Base-by-base conservation (phyloP, 2,888 invertebrate genomes). In the Ommatoiulus sabulosus region DNA sequence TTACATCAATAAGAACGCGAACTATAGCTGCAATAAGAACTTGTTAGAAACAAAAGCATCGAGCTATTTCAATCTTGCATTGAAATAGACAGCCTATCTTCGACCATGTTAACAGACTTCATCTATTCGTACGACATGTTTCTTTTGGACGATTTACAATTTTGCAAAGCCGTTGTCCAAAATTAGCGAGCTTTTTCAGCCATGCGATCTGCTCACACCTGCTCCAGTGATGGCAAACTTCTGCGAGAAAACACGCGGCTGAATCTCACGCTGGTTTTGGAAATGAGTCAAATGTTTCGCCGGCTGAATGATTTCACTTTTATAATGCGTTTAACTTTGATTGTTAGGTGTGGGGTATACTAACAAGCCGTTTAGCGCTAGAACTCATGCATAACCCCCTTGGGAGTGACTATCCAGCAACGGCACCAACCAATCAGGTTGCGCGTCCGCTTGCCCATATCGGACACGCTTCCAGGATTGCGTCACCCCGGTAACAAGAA, bases 291-390 rank as follows among this genome's bases (percentile, higher is more conserved):
- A 72, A 24, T 72, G 72, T 10, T 10, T 72, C 72, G 7, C 24
- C 72, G 24, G 24, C 24, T 72, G 72, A 72, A 72, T 24, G 72
- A 72, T 72, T 72, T 72, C 72, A 72, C 72, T 72, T 24, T 72
- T 24, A 7, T 24, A 20, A 72, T 24, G 72, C n/a, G 72, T 72
- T 72, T 72, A 24, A 72, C 24, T 12, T 15, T 52, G 8, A 35
- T 35, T 35, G 35, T 35, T 35, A 35, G 35, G 35, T 72, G 72
- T 72, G 72, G 63, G n/a, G n/a, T 20, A 20, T 17, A n/a, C 3
- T 17, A 72, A 72, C n/a, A 72, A 72, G 8, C 72, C 72, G 24
- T 24, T 72, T 72, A 72, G 72, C 10, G 4, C 7, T n/a, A n/a
- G 20, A 24, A 72, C 72, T 72, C 72, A 72, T 24, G 72, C 72